These are phyloP conservation scores for Poecilia wingei DNA, from an alignment of 2,797 vertebrate genomes.

Conservation along the genomic window DNA sequence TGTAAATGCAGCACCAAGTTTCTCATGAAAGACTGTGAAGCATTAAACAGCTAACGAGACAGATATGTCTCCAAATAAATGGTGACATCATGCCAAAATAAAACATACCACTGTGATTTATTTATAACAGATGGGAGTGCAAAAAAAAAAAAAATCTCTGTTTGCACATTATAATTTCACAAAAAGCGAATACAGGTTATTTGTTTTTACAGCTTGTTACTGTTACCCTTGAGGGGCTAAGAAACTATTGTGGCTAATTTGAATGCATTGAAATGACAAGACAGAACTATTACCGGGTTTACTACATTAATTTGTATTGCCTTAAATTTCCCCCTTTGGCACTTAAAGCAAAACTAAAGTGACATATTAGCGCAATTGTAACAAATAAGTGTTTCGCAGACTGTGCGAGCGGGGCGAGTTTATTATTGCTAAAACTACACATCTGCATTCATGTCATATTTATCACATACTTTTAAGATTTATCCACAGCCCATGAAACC, in stretches of 20 bases:
- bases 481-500: constrained; percentile 45
- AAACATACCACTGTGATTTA: background rate
- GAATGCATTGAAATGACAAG: constrained; percentile 17
- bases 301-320: constrained; percentile 3
- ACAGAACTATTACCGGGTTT: background rate
- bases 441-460: constrained; percentile 44
- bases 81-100: background rate
- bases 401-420: constrained; percentile 8
- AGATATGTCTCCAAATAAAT: background rate
- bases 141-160: background rate
- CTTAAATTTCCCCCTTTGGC: constrained; percentile 11
- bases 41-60: background rate
- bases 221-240: constrained; percentile 5
- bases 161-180: background rate
- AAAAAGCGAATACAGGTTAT: background rate
- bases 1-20: background rate
- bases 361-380: constrained; percentile 27
- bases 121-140: background rate
- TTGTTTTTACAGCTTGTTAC: constrained; percentile 12
- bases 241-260: constrained; percentile 7
- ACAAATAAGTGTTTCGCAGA: constrained; percentile 25
- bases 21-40: background rate
- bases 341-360: constrained; percentile 9
- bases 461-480: constrained; percentile 34
- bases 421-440: constrained; percentile 38